Evolutionary conservation across 2,888 invertebrate species (phyloP).

Genomic region (Drymonia ruficornis): DNA sequence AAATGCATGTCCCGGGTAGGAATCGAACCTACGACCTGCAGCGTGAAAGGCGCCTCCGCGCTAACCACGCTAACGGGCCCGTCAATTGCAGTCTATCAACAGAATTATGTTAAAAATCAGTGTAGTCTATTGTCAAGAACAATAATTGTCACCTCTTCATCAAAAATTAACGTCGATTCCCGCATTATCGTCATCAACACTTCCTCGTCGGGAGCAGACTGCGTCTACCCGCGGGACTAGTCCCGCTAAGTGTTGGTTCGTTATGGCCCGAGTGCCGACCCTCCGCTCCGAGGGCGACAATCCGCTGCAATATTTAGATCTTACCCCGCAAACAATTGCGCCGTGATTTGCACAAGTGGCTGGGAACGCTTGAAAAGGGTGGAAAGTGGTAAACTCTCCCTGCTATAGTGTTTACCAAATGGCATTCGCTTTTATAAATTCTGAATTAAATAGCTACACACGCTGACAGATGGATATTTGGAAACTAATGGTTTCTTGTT

Average conservation of each 20-base stretch:
- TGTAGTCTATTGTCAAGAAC: background rate
- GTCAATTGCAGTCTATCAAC: background rate
- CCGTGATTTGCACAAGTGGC: conserved; percentile 1
- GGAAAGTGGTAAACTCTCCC: background rate
- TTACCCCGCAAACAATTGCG: background rate
- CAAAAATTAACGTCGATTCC: background rate
- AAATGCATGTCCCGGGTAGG: too few species aligned
- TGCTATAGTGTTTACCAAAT: background rate
- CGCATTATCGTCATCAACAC: background rate
- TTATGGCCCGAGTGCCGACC: background rate
- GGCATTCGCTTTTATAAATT: too few species aligned
- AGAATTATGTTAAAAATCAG: background rate
- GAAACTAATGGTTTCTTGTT: too few species aligned
- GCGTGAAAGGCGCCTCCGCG: too few species aligned
- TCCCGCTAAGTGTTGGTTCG: background rate
- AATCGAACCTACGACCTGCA: too few species aligned
- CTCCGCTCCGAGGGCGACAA: background rate
- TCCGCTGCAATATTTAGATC: background rate
- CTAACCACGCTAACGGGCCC: too few species aligned
- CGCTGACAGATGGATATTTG: too few species aligned
- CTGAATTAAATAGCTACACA: too few species aligned
- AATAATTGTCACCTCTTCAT: background rate
- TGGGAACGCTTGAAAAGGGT: background rate
- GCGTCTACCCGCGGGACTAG: background rate
- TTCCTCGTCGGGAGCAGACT: background rate